Evolutionary conservation across 1,140 invertebrate genomes (phyloP).

Genomic region (Drosophila aff.): DNA sequence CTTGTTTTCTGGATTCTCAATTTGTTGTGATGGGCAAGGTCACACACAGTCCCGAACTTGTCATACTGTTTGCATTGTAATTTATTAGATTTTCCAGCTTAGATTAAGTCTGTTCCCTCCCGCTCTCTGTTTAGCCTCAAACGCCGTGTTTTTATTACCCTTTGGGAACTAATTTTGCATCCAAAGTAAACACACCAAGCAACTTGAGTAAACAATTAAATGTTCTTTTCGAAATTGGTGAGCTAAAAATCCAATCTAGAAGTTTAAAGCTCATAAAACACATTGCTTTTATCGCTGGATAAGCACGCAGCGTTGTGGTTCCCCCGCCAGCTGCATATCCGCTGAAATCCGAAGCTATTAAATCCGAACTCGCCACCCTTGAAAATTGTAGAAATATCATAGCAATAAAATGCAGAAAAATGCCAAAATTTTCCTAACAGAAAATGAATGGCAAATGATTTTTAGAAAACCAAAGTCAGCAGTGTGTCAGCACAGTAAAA

Average conservation of each 20-base stretch:
- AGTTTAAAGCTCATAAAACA: constrained; percentile 58
- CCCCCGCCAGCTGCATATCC: constrained; percentile 11
- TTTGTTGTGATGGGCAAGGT: constrained; percentile 63
- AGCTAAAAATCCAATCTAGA: constrained; percentile 43
- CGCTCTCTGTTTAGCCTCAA: constrained; percentile 39
- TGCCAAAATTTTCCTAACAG: constrained; percentile 15
- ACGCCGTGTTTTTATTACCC: constrained; percentile 46
- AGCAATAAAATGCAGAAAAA: constrained; percentile 59
- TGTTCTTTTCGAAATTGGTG: constrained; percentile 45
- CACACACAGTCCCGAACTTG: constrained; percentile 48
- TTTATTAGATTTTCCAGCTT: constrained; percentile 53
- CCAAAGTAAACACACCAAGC: constrained; percentile 36
- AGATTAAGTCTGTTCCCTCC: background rate
- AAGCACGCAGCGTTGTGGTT: constrained; percentile 40
- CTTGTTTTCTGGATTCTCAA: constrained; percentile 13
- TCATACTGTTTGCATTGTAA: constrained; percentile 52
- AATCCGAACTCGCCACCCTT: background rate
- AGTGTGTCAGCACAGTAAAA: constrained; percentile 24
- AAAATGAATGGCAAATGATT: constrained; percentile 28
- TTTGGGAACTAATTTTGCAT: constrained; percentile 43
- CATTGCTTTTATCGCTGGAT: constrained; percentile 48
- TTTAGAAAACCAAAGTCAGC: constrained; percentile 24
- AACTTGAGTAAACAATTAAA: constrained; percentile 66
- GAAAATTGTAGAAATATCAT: constrained; percentile 37
- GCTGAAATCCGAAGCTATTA: constrained; percentile 19